Base-by-base conservation (phyloP, 1,140 invertebrate genomes). In the Drosophila nikananu region DNA sequence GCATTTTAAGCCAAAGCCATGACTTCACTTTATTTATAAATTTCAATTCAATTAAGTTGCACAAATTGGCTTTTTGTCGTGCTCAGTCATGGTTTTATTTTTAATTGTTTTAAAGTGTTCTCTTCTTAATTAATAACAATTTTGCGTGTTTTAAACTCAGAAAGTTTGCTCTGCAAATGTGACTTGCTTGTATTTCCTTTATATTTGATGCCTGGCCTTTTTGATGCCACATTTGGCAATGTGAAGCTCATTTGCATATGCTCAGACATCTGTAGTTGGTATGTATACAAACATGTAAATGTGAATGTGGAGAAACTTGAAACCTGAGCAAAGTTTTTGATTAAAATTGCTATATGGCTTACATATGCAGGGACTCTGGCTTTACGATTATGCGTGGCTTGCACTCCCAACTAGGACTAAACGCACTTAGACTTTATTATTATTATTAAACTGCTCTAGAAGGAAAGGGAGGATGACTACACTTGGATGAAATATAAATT, bases 291-390 rank as follows among this genome's bases (percentile, higher is more conserved):
- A 44, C 21, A 44, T 44, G 8, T 44, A 19, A 30, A 73, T 73
- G 32, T 51, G 25, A 37, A 12, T 23, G 39, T 51, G 66, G 13
- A 42, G 52, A 32, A 44, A 5, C 10, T 5, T 25, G 13, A 17
- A 27, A 35, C 42, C 52, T 59, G 13, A 10, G 35, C 41, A 27
- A 35, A 73, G 44, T 72, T 72, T 73, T 70, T 73, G 70, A 73
- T 73, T 73, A 73, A 73, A 73, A 73, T 60, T 72, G 68, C 66
- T 27, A 17, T 54, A 72, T 27, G 51, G 21, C 8, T 68, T 30
- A 35, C 44, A 32, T 46, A 27, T 51, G 44, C 58, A 70, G 48
- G 4, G 51, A 19, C 27, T 23, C 66, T 12, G 35, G 35, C 37
- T 71, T 73, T 73, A 73, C 27, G 65, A 42, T 49, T 51, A 42